Conservation (phyloP, 2,113 vertebrate species). For the Rhabdornis inornatus region DNA sequence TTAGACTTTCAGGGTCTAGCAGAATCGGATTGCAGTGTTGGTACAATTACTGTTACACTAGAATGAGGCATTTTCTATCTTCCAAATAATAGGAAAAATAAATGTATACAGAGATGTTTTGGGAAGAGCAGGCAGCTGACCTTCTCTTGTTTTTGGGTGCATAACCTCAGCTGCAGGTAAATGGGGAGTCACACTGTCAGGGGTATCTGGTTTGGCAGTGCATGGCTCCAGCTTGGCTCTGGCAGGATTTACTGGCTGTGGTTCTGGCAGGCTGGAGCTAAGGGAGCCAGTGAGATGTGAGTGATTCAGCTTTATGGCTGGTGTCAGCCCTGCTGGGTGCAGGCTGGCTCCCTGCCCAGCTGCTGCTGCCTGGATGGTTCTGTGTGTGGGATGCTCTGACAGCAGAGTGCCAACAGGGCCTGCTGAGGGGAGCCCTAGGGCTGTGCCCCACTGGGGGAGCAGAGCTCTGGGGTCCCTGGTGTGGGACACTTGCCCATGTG, state of each 20-base stretch:
- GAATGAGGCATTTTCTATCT: neutral
- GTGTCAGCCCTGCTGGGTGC: neutral
- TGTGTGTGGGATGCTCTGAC: neutral
- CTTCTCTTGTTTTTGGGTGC: neutral
- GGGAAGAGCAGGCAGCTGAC: neutral
- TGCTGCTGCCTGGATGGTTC: neutral
- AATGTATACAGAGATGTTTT: neutral
- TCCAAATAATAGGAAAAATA: neutral
- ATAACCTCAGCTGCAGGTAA: neutral
- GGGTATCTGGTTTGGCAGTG: neutral
- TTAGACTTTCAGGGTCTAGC: neutral
- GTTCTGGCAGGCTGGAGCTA: neutral
- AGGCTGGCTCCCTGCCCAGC: neutral
- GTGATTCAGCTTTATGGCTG: neutral
- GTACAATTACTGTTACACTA: neutral
- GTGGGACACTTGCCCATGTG: neutral
- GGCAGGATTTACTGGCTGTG: neutral
- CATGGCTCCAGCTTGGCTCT: neutral
- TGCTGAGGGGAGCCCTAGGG: neutral
- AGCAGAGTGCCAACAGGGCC: neutral
- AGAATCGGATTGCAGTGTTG: neutral
- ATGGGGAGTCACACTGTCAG: neutral
- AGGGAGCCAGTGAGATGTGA: neutral
- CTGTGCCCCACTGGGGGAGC: accelerated
- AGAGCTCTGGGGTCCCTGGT: neutral